A percentile compares a stretch with the other conserved stretches of the same genome.
Conservation (phyloP, 2,113 vertebrate genomes). For the Paramisgurnus dabryanus region DNA sequence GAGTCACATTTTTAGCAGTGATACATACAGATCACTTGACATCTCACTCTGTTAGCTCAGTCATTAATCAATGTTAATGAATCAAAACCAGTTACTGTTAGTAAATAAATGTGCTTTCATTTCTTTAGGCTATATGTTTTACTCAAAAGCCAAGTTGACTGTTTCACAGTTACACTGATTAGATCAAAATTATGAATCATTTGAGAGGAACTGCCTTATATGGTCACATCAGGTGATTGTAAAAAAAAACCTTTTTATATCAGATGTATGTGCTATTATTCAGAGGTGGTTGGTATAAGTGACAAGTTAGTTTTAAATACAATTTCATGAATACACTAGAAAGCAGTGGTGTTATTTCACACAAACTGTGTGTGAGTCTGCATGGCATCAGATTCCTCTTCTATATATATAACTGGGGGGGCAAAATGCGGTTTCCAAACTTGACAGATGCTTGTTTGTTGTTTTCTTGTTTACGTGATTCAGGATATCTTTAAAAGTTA, state of each 20-base stretch:
- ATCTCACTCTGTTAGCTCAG: too few species aligned
- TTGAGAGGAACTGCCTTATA: background rate
- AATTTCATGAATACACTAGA: background rate
- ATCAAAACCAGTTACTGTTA: too few species aligned
- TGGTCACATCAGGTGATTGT: background rate
- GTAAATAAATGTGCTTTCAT: background rate
- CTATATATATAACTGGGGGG: constrained; percentile 38
- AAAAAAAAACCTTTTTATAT: too few species aligned
- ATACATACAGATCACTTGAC: background rate
- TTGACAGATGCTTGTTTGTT: background rate
- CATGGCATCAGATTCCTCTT: constrained; percentile 35
- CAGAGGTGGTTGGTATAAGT: background rate
- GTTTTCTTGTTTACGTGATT: background rate
- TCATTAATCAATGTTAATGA: background rate
- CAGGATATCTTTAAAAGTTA: too few species aligned
- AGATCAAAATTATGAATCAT: background rate
- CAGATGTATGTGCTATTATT: too few species aligned
- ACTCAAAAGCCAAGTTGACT: background rate
- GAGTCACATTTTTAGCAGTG: too few species aligned
- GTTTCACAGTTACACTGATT: background rate
- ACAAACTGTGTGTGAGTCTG: background rate
- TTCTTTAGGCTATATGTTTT: background rate
- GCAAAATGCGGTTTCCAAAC: constrained; percentile 33
- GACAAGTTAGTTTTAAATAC: background rate
- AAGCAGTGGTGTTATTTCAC: background rate